Evolutionary conservation across 2,113 vertebrate species (phyloP).

Genomic region (Opisthocomus hoazin): DNA sequence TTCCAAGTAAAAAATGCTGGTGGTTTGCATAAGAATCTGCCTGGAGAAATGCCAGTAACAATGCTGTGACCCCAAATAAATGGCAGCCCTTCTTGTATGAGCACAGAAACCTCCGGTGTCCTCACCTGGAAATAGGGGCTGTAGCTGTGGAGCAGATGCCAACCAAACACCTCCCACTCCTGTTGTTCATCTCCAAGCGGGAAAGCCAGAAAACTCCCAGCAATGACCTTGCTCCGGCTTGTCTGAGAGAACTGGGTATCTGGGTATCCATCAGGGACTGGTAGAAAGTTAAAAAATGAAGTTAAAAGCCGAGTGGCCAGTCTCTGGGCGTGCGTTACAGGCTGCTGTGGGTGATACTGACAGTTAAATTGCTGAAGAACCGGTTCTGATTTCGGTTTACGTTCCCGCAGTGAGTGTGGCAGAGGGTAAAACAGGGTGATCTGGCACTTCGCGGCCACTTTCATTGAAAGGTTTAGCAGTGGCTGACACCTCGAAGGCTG

Average conservation of each 20-base stretch:
- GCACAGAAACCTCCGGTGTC: fast-evolving
- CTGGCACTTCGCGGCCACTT: background rate
- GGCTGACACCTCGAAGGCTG: background rate
- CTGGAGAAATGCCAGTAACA: background rate
- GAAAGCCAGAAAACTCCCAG: background rate
- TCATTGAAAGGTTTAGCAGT: background rate
- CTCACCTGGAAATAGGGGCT: background rate
- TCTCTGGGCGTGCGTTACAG: background rate
- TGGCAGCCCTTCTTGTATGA: background rate
- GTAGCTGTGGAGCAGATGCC: background rate
- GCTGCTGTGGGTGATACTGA: background rate
- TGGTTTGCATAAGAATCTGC: background rate
- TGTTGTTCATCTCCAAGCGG: fast-evolving
- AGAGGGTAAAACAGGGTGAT: background rate
- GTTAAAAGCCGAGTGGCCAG: fast-evolving
- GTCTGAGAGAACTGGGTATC: background rate
- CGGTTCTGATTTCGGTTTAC: background rate
- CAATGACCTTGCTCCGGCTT: background rate
- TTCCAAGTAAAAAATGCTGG: background rate
- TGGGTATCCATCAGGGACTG: no score
- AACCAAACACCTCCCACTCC: fast-evolving
- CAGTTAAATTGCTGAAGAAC: background rate
- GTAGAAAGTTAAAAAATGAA: background rate
- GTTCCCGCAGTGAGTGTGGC: background rate
- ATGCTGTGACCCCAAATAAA: background rate